Percentiles rank a stretch among this genome's conserved stretches.
Conservation (phyloP, 1,140 invertebrate genomes). For the Coenobita brevimanus region DNA sequence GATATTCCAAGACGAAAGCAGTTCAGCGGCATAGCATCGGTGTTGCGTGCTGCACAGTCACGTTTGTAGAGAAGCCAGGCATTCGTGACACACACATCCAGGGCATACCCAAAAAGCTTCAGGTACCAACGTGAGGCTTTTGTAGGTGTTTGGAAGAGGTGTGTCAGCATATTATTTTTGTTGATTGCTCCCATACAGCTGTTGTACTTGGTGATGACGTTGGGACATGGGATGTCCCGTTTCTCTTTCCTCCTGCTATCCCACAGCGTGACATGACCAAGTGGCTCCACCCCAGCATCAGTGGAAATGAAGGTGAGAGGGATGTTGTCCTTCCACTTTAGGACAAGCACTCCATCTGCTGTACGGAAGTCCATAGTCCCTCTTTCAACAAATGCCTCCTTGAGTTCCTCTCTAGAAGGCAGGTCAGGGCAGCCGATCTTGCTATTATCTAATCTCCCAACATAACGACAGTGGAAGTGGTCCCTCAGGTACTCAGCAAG, state of each 20-base stretch:
- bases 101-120: constrained; percentile 32
- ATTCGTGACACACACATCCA: constrained; percentile 34
- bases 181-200: constrained; percentile 70
- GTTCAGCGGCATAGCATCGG: constrained; percentile 5
- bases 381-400: neutral
- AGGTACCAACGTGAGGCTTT: constrained; percentile 33
- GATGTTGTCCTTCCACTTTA: constrained; percentile 72
- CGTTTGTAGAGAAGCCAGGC: constrained; percentile 39
- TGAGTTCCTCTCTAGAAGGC: neutral
- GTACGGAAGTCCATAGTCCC: constrained; percentile 43
- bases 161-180: constrained; percentile 47
- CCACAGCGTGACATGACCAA: constrained; percentile 64
- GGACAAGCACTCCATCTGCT: constrained; percentile 12
- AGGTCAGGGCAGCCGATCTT: neutral
- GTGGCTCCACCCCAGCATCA: constrained; percentile 70
- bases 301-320: constrained; percentile 71
- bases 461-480: neutral
- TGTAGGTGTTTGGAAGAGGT: constrained; percentile 42
- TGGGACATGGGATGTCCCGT: constrained; percentile 69
- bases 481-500: constrained; percentile 16
- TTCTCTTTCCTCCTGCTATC: constrained; percentile 39
- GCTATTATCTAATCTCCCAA: neutral
- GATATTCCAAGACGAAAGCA: neutral
- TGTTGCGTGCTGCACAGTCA: constrained; percentile 16
- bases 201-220: constrained; percentile 70